Evolutionary conservation across 2,113 vertebrate species (phyloP).

Genomic region (Ovis canadensis): DNA sequence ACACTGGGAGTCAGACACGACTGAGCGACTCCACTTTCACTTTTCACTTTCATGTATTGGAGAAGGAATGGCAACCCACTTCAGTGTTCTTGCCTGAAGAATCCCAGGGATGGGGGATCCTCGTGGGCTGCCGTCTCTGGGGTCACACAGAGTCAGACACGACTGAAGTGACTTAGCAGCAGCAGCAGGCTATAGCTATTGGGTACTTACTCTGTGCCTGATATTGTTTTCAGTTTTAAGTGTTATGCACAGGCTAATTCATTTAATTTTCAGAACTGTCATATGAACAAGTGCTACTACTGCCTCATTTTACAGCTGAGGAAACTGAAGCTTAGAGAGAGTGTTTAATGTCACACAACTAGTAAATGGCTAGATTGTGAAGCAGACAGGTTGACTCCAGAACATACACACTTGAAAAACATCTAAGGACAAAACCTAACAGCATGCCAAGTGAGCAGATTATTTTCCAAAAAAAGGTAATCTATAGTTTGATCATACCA

Average conservation of each 20-base stretch:
- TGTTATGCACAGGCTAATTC: background rate
- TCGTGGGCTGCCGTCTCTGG: fast-evolving
- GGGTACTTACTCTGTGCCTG: background rate
- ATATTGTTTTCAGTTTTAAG: background rate
- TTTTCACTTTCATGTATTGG: no score
- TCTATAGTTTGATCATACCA: background rate
- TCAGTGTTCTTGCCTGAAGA: no score
- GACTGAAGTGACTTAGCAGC: no score
- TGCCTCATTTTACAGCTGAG: background rate
- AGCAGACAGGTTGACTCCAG: background rate
- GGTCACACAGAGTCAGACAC: no score
- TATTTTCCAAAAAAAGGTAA: background rate
- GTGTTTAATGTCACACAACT: background rate
- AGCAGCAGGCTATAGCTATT: background rate
- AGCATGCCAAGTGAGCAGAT: background rate
- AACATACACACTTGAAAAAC: background rate
- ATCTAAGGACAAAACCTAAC: background rate
- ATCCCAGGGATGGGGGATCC: no score
- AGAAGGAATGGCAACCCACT: no score
- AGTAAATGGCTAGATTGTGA: background rate
- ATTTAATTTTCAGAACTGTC: background rate
- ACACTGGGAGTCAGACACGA: no score
- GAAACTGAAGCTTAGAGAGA: background rate
- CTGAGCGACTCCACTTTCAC: no score
- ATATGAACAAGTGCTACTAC: background rate